Base-by-base conservation (phyloP, 64 coral and sea anemone genomes). In the Montipora sp. region DNA sequence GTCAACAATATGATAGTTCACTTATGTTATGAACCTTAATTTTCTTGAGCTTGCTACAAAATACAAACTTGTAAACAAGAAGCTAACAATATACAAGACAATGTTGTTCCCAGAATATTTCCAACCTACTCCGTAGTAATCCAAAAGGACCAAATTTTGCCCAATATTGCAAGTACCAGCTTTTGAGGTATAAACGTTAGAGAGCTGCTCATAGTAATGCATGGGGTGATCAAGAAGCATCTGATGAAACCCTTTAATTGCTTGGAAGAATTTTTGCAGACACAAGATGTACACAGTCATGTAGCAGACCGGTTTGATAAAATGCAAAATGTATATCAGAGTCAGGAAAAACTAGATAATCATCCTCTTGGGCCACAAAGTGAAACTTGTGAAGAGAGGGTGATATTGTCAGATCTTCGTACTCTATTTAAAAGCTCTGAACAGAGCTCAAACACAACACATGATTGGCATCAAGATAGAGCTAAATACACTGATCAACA, bases 401-500 rank as follows among this genome's bases (percentile, higher is more conserved):
- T 86, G 84, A 72, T 87, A 36, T 11, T 87, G 72, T 87, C 84
- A 73, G 63, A 87, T 73, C 60, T 90, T 14, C 18, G 45, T 78
- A 90, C 73, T 79, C 88, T 4, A 79, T 90, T 90, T 90, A 45
- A 90, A 77, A 59, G 27, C 78, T 13, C 13, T 78, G 73, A 51
- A 36, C 4, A 53, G 59, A 7, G 11, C 53, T 57, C 7, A 7
- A 57, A 7, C 53, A 57, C 11, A 7, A 8, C 53, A 57, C 53
- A 57, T 90, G 75, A 90, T 70, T 90, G 73, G 88, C 73, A 78
- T n/a, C 73, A 59, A 12, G 88, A 90, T 27, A 90, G 75, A 19
- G 20, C 7, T 3, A 23, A 46, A 23, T 80, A 90, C 44, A 80
- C 27, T 80, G 75, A 79, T 12, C 89, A 90, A 80, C 75, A 90